phyloP scores from a whole-genome alignment of 1,140 invertebrate genomes.

The Trissolcus basalis region DNA sequence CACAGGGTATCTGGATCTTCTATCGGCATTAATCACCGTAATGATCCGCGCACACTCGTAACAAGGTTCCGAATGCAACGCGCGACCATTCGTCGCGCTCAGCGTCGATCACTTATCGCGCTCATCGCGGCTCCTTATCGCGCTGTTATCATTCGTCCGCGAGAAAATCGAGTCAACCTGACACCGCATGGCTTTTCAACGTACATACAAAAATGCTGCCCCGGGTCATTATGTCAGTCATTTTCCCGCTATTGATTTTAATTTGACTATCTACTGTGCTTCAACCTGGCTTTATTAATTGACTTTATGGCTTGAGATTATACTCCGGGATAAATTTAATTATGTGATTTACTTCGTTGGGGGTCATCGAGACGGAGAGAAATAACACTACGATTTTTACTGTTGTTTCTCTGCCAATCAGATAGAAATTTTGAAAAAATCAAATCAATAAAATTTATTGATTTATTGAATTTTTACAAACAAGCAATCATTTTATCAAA shows the following conservation, averaged over 20 bases:
- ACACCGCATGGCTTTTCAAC: conserved; percentile 34
- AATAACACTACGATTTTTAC: conserved; percentile 23
- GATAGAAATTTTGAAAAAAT: too few species aligned
- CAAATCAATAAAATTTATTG: background rate
- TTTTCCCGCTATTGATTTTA: conserved; percentile 20
- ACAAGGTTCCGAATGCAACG: conserved; percentile 65
- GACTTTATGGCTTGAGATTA: conserved; percentile 25
- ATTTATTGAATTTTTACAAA: too few species aligned
- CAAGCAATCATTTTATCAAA: too few species aligned
- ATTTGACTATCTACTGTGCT: conserved; percentile 26
- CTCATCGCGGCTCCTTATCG: conserved; percentile 67
- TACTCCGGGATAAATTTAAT: conserved; percentile 39
- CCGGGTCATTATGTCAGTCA: conserved; percentile 29
- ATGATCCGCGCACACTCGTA: conserved; percentile 66
- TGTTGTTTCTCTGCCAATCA: too few species aligned
- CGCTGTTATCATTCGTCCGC: conserved; percentile 63
- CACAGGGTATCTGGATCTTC: conserved; percentile 66
- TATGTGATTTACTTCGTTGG: conserved; percentile 12
- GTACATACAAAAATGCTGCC: conserved; percentile 13
- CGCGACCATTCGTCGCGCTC: conserved; percentile 57
- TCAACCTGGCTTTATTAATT: conserved; percentile 29
- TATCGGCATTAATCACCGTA: conserved; percentile 76
- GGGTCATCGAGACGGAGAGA: conserved; percentile 24
- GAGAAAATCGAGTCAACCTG: conserved; percentile 61
- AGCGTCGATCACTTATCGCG: conserved; percentile 65